Evolutionary conservation across 2,797 vertebrate genomes (phyloP).

Genomic region (Danionella dracula): DNA sequence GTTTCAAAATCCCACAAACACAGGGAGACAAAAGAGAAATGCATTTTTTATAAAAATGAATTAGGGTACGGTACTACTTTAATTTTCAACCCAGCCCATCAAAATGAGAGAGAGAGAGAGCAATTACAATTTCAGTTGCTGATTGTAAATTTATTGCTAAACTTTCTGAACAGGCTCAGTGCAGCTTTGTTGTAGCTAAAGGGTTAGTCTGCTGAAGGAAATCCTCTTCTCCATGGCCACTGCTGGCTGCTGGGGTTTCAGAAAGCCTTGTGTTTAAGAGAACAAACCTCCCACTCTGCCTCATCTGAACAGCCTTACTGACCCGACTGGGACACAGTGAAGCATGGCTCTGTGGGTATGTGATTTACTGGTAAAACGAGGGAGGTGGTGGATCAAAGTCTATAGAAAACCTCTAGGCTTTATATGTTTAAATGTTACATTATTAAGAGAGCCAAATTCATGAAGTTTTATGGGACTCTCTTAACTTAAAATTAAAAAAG

Average conservation of each 20-base stretch:
- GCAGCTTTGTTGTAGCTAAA: background rate
- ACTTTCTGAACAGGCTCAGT: background rate
- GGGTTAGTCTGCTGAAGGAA: conserved; percentile 17
- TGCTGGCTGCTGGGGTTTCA: conserved; percentile 28
- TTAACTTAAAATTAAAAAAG: too few species aligned
- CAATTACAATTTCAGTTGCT: too few species aligned
- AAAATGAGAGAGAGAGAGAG: too few species aligned
- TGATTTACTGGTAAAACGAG: conserved; percentile 40
- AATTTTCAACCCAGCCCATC: too few species aligned
- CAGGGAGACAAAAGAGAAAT: too few species aligned
- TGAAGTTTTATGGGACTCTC: background rate
- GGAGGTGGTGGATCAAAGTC: conserved; percentile 51
- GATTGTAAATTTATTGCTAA: too few species aligned
- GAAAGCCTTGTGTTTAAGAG: conserved; percentile 27
- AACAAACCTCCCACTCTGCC: conserved; percentile 41
- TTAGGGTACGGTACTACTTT: too few species aligned
- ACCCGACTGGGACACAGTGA: conserved; percentile 9
- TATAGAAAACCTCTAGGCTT: conserved; percentile 19
- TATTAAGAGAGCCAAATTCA: conserved; percentile 13
- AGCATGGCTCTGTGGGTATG: conserved; percentile 11
- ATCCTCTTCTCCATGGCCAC: conserved; percentile 44
- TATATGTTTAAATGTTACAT: conserved; percentile 46
- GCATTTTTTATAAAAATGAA: too few species aligned
- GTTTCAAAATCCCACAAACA: too few species aligned
- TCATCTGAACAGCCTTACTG: conserved; percentile 9